Evolutionary conservation across 1,140 invertebrate genomes (phyloP).

Genomic region (Atta colombica): DNA sequence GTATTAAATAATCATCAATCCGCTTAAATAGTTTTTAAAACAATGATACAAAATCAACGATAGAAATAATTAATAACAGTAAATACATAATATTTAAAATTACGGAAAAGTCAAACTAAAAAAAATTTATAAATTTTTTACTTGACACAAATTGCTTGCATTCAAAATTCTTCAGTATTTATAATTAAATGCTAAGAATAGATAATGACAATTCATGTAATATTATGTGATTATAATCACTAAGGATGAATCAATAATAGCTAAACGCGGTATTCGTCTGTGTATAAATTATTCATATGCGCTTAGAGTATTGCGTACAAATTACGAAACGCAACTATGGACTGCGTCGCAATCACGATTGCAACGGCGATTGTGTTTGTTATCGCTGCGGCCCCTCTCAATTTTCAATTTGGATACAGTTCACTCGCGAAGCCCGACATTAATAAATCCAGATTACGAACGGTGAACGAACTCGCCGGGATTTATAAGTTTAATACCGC

Average conservation of each 20-base stretch:
- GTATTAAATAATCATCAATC: background rate
- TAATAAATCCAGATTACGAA: constrained; percentile 76
- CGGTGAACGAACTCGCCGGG: constrained; percentile 49
- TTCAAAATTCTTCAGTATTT: background rate
- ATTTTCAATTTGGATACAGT: constrained; percentile 63
- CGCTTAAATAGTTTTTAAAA: background rate
- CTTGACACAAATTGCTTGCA: background rate
- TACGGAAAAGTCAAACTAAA: background rate
- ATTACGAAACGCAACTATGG: constrained; percentile 52
- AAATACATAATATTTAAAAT: constrained; percentile 5
- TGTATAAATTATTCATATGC: constrained; percentile 59
- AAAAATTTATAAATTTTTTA: background rate
- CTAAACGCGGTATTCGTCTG: constrained; percentile 8
- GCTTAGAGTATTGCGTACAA: constrained; percentile 54
- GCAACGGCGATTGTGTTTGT: constrained; percentile 55
- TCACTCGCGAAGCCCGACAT: constrained; percentile 65
- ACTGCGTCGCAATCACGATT: constrained; percentile 49
- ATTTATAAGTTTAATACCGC: constrained; percentile 77
- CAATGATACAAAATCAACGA: background rate
- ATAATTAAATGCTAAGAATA: background rate
- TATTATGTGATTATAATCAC: background rate
- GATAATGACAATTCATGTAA: background rate
- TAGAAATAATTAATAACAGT: background rate
- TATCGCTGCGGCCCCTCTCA: constrained; percentile 45
- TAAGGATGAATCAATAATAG: constrained; percentile 35